Evolutionary conservation across 2,888 invertebrate species (phyloP).

Genomic region (Napeogenes inachia): DNA sequence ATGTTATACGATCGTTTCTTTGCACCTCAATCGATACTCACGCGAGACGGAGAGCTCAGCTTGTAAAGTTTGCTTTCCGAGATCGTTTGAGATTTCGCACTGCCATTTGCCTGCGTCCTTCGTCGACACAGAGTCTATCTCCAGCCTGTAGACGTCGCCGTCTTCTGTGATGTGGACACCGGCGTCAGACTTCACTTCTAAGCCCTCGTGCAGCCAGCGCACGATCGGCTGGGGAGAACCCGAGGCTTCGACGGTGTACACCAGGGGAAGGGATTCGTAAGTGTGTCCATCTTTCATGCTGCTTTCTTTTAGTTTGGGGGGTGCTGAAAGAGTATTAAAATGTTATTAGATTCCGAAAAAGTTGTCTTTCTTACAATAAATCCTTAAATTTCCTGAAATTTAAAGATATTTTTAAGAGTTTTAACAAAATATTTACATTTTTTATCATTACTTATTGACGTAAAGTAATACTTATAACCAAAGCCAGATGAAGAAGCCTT

Average conservation of each 20-base stretch:
- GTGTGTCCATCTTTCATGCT: constrained; percentile 85
- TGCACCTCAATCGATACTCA: constrained; percentile 55
- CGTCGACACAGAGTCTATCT: constrained; percentile 82
- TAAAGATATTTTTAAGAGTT: no score
- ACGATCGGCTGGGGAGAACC: constrained; percentile 87
- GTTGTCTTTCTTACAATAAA: background rate
- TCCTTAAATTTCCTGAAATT: constrained; percentile 2
- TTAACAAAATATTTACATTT: no score
- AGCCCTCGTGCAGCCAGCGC: constrained; percentile 87
- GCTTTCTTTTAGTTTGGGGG: constrained; percentile 84
- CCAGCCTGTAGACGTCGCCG: constrained; percentile 84
- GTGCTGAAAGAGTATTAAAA: constrained; percentile 66
- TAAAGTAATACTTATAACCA: constrained; percentile 12
- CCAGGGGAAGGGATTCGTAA: constrained; percentile 88
- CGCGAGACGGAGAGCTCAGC: constrained; percentile 85
- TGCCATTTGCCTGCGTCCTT: constrained; percentile 90
- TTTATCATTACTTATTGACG: constrained; percentile 2
- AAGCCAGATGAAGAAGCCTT: constrained; percentile 38
- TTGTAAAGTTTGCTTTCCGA: constrained; percentile 86
- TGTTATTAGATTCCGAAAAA: background rate
- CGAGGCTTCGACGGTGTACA: constrained; percentile 86
- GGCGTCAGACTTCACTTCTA: constrained; percentile 81
- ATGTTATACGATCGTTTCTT: no score
- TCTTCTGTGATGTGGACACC: constrained; percentile 80
- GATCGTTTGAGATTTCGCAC: constrained; percentile 87